Evolutionary conservation across 2,888 invertebrate genomes (phyloP).

Genomic region (Cerastis leucographa): DNA sequence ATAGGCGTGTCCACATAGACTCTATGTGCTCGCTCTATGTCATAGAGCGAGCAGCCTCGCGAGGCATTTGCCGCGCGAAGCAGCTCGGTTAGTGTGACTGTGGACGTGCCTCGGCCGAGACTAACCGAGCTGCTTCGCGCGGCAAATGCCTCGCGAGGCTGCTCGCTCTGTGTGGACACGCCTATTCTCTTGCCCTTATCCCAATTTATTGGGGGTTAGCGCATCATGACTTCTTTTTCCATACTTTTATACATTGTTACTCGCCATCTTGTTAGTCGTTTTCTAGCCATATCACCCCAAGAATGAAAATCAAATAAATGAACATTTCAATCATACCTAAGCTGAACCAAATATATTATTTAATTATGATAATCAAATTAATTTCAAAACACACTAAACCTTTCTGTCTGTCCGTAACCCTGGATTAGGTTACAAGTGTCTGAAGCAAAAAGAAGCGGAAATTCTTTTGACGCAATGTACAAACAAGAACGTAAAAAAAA

Average conservation of each 20-base stretch:
- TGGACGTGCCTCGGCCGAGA: too few relatives aligned
- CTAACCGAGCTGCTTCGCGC: too few relatives aligned
- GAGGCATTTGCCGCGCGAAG: too few relatives aligned
- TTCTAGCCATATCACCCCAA: not conserved
- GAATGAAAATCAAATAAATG: not conserved
- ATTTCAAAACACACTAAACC: not conserved
- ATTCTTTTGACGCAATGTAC: not conserved
- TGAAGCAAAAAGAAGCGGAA: not conserved
- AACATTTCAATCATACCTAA: not conserved
- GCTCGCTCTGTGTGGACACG: too few relatives aligned
- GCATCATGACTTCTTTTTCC: not conserved
- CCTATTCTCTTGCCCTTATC: not conserved
- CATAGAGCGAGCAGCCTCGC: too few relatives aligned
- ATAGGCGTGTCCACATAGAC: too few relatives aligned
- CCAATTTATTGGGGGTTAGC: not conserved
- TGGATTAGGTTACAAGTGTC: not conserved
- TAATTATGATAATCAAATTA: not conserved
- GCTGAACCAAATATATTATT: too few relatives aligned
- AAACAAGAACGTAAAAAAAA: not conserved
- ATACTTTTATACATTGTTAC: not conserved
- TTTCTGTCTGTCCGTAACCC: not conserved
- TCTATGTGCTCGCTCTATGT: too few relatives aligned
- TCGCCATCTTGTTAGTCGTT: not conserved
- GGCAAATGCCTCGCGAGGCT: too few relatives aligned
- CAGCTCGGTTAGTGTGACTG: too few relatives aligned